A percentile compares a stretch with the other conserved stretches of the same genome.
These are phyloP conservation scores for Priapulus caudatus DNA, from an alignment of 2,888 invertebrate species.

Conservation along the genomic window DNA sequence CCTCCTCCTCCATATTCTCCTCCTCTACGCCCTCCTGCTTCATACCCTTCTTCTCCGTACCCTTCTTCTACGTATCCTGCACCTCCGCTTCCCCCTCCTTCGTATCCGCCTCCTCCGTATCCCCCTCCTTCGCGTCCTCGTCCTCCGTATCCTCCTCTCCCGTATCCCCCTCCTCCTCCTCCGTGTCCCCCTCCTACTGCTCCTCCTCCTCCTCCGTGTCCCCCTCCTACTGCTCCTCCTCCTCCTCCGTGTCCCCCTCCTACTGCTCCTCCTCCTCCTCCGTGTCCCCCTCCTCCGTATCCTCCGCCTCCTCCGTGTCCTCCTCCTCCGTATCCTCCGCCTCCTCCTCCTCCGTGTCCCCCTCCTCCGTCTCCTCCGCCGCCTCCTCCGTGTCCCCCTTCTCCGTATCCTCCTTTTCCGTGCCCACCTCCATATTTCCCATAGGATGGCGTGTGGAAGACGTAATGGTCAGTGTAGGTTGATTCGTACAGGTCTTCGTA, in stretches of 20 bases:
- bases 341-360: background rate
- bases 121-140: background rate
- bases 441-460: too few species aligned
- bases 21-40: background rate
- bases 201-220: too few species aligned
- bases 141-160: background rate
- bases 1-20: background rate
- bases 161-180: background rate
- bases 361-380: background rate
- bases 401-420: background rate
- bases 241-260: background rate
- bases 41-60: background rate
- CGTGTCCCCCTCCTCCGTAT: too few species aligned
- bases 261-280: background rate
- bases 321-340: background rate
- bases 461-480: too few species aligned
- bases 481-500: too few species aligned
- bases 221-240: too few species aligned
- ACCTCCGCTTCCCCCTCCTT: background rate
- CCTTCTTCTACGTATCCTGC: background rate
- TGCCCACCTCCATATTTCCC: too few species aligned
- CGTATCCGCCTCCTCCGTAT: background rate
- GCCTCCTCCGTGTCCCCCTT: background rate
- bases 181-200: background rate
- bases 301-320: too few species aligned